Evolutionary conservation across 2,888 invertebrate genomes (phyloP).

Genomic region (Philereme transversata): DNA sequence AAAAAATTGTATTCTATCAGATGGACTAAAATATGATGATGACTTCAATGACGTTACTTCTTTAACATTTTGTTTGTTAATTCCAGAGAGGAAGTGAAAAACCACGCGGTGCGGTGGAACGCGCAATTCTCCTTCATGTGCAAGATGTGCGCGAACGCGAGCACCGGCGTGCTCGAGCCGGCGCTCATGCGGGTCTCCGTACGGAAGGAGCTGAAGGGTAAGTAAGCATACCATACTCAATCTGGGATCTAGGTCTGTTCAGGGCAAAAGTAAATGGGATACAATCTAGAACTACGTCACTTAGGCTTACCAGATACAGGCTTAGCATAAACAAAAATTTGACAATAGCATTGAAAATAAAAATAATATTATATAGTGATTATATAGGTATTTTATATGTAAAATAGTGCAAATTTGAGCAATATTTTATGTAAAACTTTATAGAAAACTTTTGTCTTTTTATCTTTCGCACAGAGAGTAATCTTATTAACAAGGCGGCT

Average conservation of each 20-base stretch:
- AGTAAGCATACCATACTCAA: neutral
- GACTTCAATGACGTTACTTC: too few species aligned
- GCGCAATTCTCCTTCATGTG: constrained; percentile 95
- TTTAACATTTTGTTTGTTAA: constrained; percentile 7
- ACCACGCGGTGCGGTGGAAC: constrained; percentile 97
- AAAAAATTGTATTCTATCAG: too few species aligned
- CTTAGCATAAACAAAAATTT: too few species aligned
- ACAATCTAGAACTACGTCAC: neutral
- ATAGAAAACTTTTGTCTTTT: too few species aligned
- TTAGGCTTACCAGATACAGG: neutral
- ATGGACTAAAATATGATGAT: too few species aligned
- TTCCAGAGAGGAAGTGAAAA: constrained; percentile 94
- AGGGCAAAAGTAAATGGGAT: neutral
- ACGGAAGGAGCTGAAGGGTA: constrained; percentile 93
- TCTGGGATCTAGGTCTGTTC: too few species aligned
- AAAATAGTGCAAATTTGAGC: too few species aligned
- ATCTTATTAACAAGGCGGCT: neutral
- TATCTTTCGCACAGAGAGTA: too few species aligned
- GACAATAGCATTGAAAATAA: too few species aligned
- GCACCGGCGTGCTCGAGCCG: constrained; percentile 96
- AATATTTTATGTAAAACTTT: too few species aligned
- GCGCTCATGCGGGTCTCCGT: constrained; percentile 97
- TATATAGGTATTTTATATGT: too few species aligned
- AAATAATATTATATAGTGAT: too few species aligned
- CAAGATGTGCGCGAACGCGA: constrained; percentile 98